A percentile compares a stretch with the other conserved stretches of the same genome.
Conservation (phyloP, 53 echinoderm and acorn worm species). For the Patiria pectinifera region DNA sequence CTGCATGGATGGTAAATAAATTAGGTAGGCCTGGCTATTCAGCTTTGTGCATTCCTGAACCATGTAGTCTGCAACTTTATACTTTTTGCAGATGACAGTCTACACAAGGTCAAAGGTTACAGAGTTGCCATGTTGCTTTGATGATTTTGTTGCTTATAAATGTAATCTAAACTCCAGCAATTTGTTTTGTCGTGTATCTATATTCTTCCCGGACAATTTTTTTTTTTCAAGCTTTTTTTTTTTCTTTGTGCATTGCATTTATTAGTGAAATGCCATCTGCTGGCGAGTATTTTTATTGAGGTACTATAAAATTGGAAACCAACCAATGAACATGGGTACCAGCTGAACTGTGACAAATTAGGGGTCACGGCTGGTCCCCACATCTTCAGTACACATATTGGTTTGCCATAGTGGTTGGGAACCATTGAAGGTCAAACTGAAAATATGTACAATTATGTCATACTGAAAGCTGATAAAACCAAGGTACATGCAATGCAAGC, state of each 20-base stretch:
- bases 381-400: neutral
- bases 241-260: neutral
- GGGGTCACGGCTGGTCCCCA: neutral
- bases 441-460: no score
- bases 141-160: neutral
- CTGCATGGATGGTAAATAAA: neutral
- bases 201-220: neutral
- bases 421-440: no score
- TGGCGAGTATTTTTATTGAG: neutral
- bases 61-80: neutral
- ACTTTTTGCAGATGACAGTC: conserved; percentile 1
- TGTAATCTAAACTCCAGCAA: neutral
- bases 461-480: no score
- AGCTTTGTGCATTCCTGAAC: neutral
- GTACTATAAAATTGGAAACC: neutral
- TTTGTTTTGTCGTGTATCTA: neutral
- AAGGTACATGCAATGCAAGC: no score
- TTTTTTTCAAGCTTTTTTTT: neutral
- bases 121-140: neutral
- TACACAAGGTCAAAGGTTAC: neutral
- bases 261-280: neutral
- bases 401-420: neutral
- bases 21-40: neutral
- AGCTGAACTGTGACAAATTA: neutral
- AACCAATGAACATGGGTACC: neutral